Evolutionary conservation across 2,113 vertebrate genomes (phyloP).

Genomic region (Bubo blakistoni): DNA sequence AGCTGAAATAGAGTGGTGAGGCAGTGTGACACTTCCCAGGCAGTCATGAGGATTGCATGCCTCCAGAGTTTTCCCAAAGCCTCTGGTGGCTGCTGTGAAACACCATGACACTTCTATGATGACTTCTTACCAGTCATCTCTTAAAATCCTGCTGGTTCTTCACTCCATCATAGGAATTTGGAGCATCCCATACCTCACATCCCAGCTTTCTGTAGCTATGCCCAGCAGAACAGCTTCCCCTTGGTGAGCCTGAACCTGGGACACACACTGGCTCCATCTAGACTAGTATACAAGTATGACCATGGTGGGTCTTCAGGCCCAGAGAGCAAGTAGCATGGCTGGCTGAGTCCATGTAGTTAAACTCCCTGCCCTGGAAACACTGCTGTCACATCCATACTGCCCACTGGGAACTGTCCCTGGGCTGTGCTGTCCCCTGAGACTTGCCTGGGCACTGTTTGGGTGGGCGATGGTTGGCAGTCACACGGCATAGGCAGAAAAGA

Average conservation of each 20-base stretch:
- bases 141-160: neutral
- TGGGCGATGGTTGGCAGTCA: neutral
- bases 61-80: neutral
- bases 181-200: neutral
- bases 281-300: neutral
- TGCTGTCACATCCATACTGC: neutral
- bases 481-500: neutral
- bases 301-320: neutral
- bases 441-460: neutral
- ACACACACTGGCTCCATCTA: neutral
- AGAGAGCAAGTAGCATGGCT: neutral
- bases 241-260: neutral
- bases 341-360: neutral
- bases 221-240: neutral
- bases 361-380: neutral
- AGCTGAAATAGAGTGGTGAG: neutral
- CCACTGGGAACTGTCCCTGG: too few relatives aligned
- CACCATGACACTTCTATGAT: neutral
- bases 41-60: neutral
- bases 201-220: neutral
- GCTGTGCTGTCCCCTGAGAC: neutral
- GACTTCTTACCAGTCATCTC: neutral
- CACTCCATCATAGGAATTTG: neutral
- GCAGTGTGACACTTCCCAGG: neutral
- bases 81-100: neutral